Percentiles rank a stretch among this genome's conserved stretches.
phyloP scores from a whole-genome alignment of 2,888 invertebrate species.

The Hypomecis punctinalis region DNA sequence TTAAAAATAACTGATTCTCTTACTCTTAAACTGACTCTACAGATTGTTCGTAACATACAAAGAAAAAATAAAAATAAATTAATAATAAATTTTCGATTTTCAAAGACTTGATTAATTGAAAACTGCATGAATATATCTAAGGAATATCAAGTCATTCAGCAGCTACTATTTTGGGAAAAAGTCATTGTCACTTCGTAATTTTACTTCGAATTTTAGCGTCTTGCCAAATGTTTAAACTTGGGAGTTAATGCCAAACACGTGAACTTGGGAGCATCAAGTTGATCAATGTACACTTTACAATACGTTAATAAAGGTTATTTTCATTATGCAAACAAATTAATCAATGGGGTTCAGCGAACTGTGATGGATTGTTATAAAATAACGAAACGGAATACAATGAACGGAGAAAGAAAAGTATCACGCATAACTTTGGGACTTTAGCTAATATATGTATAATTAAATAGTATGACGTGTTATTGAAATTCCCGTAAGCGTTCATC shows the following conservation, averaged over 20 bases:
- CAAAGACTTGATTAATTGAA: too few relatives aligned
- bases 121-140: neutral
- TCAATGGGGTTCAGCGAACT: neutral
- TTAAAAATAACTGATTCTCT: too few relatives aligned
- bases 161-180: slow-evolving; percentile 3
- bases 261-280: slow-evolving; percentile 12
- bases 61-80: too few relatives aligned
- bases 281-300: slow-evolving; percentile 12
- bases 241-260: slow-evolving; percentile 15
- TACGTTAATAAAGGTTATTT: neutral
- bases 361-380: neutral
- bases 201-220: slow-evolving; percentile 8
- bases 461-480: too few relatives aligned
- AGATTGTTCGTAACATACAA: too few relatives aligned
- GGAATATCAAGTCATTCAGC: neutral
- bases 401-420: neutral
- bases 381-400: neutral
- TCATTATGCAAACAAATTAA: slow-evolving; percentile 6
- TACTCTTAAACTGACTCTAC: too few relatives aligned
- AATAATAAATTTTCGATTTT: too few relatives aligned
- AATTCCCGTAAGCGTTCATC: too few relatives aligned
- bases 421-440: too few relatives aligned
- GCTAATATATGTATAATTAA: too few relatives aligned
- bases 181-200: slow-evolving; percentile 9
- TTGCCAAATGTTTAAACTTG: slow-evolving; percentile 6